Conservation (phyloP, 1,140 invertebrate species). For the Lethrus apterus region DNA sequence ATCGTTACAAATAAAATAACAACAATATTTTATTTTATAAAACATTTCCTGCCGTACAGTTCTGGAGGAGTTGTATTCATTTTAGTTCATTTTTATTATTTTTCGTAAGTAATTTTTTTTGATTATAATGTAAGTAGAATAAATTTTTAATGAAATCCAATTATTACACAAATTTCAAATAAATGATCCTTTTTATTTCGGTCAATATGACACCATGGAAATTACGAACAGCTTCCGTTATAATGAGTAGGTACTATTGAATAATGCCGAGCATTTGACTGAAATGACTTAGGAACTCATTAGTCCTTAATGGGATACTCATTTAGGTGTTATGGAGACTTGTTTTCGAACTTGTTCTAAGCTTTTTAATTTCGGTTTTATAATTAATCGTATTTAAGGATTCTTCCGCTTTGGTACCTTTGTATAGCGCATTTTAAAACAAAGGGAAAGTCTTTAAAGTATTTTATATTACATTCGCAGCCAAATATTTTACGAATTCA, state of each 20-base stretch:
- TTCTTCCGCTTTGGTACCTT: constrained; percentile 9
- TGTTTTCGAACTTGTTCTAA: constrained; percentile 15
- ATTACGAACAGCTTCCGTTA: not conserved
- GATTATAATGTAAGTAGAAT: not conserved
- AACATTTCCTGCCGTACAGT: too few species aligned
- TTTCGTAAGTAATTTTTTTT: constrained; percentile 13
- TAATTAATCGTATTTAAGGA: constrained; percentile 20
- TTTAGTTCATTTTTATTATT: too few species aligned
- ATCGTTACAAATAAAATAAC: constrained; percentile 16
- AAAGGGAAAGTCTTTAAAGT: too few species aligned
- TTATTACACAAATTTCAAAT: not conserved
- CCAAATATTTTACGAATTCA: too few species aligned
- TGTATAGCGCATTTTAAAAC: constrained; percentile 1
- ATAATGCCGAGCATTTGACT: constrained; percentile 14
- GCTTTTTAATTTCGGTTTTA: constrained; percentile 20
- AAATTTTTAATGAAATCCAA: not conserved
- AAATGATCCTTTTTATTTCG: not conserved
- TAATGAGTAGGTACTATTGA: constrained; percentile 4
- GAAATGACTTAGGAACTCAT: constrained; percentile 24
- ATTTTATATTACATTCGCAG: too few species aligned
- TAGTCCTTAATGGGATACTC: constrained; percentile 23
- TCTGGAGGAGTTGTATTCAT: too few species aligned
- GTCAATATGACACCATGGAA: too few species aligned
- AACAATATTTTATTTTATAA: too few species aligned
- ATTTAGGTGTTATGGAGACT: constrained; percentile 20